phyloP scores from a whole-genome alignment of 2,888 invertebrate species.

The Calameuta idolon region DNA sequence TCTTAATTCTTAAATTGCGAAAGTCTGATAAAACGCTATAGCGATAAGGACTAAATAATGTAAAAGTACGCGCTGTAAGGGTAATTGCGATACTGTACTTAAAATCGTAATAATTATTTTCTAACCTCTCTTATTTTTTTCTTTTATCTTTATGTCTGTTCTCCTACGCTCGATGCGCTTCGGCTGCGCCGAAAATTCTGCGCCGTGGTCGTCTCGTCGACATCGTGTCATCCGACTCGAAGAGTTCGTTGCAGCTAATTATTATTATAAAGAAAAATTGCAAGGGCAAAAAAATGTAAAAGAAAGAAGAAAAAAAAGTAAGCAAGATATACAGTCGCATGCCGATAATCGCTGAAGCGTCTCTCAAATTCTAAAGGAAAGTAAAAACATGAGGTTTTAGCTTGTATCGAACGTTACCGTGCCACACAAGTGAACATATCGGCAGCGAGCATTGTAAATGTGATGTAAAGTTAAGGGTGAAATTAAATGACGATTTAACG shows the following conservation, averaged over 20 bases:
- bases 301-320: constrained; percentile 8
- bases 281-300: constrained; percentile 23
- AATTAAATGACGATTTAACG: constrained; percentile 36
- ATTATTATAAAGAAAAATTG: neutral
- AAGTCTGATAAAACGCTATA: neutral
- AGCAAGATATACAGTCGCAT: neutral
- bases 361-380: neutral
- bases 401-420: constrained; percentile 35
- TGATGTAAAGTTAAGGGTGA: constrained; percentile 47
- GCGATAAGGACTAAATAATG: neutral
- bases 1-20: neutral
- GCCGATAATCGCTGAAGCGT: neutral
- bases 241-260: neutral
- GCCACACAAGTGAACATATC: constrained; percentile 44
- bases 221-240: constrained; percentile 9
- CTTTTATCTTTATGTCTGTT: neutral
- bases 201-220: neutral
- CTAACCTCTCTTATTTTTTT: neutral
- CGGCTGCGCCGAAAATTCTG: neutral
- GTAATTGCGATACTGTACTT: neutral
- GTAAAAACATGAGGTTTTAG: constrained; percentile 24
- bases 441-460: constrained; percentile 46
- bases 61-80: neutral
- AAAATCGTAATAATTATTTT: neutral
- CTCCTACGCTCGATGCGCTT: neutral